These are phyloP conservation scores for Leuciscus waleckii DNA, from an alignment of 2,797 vertebrate species.

Conservation along the genomic window DNA sequence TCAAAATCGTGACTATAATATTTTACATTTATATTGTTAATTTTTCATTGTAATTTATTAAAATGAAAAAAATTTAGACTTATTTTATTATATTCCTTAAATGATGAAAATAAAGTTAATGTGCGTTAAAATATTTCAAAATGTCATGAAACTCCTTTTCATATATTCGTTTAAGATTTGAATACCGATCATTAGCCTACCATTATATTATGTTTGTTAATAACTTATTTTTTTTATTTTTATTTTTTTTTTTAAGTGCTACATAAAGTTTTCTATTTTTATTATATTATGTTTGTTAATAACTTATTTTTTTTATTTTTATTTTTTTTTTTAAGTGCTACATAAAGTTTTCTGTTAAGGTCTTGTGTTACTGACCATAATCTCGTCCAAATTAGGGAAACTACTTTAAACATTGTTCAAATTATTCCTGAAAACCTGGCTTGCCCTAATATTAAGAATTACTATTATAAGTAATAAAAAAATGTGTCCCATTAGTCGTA, in stretches of 20 bases:
- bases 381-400: background rate
- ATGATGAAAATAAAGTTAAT: background rate
- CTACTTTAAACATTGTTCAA: background rate
- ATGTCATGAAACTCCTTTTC: background rate
- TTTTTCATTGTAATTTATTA: background rate
- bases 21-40: background rate
- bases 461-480: background rate
- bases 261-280: constrained; percentile 15
- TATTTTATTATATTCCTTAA: background rate
- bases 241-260: background rate
- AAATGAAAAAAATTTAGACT: background rate
- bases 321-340: background rate
- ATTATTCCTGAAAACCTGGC: background rate
- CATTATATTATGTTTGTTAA: background rate
- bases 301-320: background rate
- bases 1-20: background rate
- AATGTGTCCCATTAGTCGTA: background rate
- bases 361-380: background rate
- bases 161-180: background rate
- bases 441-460: background rate
- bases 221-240: background rate
- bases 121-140: background rate
- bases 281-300: too few relatives aligned
- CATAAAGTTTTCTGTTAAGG: constrained; percentile 17
- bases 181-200: background rate